Evolutionary conservation across 2,113 vertebrate species (phyloP), one percentile per base, ranked within the genome.

Genomic region (Rhineura floridana): DNA sequence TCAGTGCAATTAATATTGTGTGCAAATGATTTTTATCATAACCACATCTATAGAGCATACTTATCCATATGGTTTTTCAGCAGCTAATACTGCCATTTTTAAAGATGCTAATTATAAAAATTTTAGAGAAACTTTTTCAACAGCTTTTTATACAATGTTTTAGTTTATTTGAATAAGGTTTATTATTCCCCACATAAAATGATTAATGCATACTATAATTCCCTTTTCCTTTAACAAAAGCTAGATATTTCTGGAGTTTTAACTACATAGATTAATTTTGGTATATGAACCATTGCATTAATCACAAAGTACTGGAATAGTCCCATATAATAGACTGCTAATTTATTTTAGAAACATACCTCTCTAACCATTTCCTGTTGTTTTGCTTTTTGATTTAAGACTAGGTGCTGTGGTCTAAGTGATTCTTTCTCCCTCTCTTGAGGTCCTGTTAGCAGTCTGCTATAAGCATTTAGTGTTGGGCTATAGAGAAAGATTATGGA

Each of bases 21-120:
- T 89, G 92, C 62, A 89, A 19, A 19, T 21, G 36, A n/a, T 70
- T 36, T 83, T 92, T 93, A 93, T 86, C 52, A 92, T 23, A 8
- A 46, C 92, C 55, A 70, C 0, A 0, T 91, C 62, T 93, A 30
- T 21, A 83, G 67, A 78, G 3, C 12, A 80, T 28, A 69, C 73
- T 91, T 83, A 76, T 11, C 90, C 84, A 63, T 90, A 73, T 91
- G 80, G 86, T 79, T 88, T 87, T 95, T 91, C 62, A 89, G 30
- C 13, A 91, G 72, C 76, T 11, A 21, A 39, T 90, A 84, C 39
- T 94, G 80, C 87, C 3, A 50, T 87, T 91, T 90, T 89, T 88
- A 83, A 69, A 91, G 13, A 1, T 93, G 7, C 86, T 93, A 88
- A 87, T 89, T 89, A 83, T 90, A 55, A 80, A 79, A 52, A 79